Conservation (phyloP, 37 sponge, comb jelly and placozoan species). For the Beroe forskalii region DNA sequence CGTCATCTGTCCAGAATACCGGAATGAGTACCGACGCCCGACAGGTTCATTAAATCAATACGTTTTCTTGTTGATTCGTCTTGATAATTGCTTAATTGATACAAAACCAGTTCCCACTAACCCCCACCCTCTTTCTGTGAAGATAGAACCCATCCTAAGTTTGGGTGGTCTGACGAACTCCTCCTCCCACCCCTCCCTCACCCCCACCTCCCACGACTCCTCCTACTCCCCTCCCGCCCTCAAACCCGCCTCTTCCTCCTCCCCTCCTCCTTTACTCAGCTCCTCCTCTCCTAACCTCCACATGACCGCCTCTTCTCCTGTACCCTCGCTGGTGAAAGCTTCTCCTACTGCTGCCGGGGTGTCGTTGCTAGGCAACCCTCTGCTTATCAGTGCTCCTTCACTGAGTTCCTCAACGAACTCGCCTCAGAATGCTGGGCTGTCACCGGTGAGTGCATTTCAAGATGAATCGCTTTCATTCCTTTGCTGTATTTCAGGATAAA, state of each 20-base stretch:
- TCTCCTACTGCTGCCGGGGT: conserved; percentile 63
- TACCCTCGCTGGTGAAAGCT: conserved; percentile 52
- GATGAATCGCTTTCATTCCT: too few relatives aligned
- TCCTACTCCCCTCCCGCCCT: neutral
- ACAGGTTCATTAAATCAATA: too few relatives aligned
- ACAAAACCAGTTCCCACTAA: too few relatives aligned
- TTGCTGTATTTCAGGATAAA: too few relatives aligned
- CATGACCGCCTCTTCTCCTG: neutral
- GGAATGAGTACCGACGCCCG: too few relatives aligned
- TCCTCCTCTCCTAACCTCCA: too few relatives aligned
- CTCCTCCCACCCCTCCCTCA: neutral
- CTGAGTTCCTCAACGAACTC: neutral
- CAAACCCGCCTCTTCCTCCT: neutral
- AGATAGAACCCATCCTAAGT: neutral
- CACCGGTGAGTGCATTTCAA: too few relatives aligned
- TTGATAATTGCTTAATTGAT: too few relatives aligned
- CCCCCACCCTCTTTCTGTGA: too few relatives aligned
- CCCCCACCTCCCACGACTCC: conserved; percentile 6
- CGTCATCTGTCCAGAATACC: too few relatives aligned
- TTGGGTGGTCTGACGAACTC: neutral
- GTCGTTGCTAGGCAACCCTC: conserved; percentile 44
- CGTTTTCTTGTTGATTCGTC: too few relatives aligned
- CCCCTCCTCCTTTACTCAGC: neutral
- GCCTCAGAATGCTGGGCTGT: too few relatives aligned
- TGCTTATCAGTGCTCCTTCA: neutral